phyloP scores from a whole-genome alignment of 2,797 vertebrate genomes.

The Propithecus perrieri region DNA sequence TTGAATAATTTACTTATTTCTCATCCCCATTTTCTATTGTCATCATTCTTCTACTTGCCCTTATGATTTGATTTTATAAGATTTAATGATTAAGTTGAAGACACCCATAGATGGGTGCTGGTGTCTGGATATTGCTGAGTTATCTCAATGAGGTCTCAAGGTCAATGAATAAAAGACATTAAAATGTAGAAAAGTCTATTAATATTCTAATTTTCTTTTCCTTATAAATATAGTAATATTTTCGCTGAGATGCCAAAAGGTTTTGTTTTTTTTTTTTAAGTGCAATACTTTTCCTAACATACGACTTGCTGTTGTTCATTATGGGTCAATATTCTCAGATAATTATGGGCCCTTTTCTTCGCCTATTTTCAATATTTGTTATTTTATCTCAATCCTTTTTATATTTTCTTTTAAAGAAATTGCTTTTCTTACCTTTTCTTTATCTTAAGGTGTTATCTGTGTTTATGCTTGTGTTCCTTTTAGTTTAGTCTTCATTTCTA shows the following conservation, averaged over 20 bases:
- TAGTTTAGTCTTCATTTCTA: background rate
- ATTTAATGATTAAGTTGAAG: background rate
- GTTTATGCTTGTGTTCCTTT: background rate
- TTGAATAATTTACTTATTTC: background rate
- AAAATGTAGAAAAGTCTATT: background rate
- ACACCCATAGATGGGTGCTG: background rate
- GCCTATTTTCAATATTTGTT: background rate
- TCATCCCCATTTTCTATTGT: background rate
- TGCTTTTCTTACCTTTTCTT: background rate
- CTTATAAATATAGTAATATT: background rate
- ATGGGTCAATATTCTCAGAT: background rate
- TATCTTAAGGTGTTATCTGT: background rate
- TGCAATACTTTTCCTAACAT: background rate
- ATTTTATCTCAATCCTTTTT: background rate
- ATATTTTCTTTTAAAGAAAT: background rate
- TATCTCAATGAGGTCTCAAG: background rate
- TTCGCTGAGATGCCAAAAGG: background rate
- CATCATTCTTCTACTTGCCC: background rate
- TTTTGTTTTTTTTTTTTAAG: background rate
- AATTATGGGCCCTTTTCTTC: background rate
- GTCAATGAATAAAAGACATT: background rate
- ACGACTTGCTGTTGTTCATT: background rate
- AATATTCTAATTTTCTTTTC: background rate
- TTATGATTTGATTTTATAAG: background rate
- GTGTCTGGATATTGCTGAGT: background rate